These are phyloP conservation scores for Agriopis leucophaearia DNA, from an alignment of 2,888 invertebrate genomes.

Conservation along the genomic window DNA sequence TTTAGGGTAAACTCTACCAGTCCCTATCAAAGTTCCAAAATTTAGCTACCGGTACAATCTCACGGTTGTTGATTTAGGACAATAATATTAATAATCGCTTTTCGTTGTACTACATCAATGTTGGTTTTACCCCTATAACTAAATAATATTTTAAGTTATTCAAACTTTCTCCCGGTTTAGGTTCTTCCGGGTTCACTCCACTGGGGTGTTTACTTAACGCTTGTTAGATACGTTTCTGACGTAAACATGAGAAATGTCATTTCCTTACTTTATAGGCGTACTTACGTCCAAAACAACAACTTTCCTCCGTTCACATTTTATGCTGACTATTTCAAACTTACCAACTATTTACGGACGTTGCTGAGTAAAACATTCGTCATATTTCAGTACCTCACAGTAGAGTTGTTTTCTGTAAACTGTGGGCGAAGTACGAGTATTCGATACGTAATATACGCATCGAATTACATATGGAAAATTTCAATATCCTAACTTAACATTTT, in stretches of 20 bases:
- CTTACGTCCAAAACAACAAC: slow-evolving; percentile 1
- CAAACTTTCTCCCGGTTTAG: slow-evolving; percentile 15
- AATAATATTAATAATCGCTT: slow-evolving; percentile 28
- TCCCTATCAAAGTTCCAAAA: not conserved
- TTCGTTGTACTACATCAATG: not conserved
- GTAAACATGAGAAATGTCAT: slow-evolving; percentile 22
- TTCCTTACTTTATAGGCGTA: slow-evolving; percentile 9
- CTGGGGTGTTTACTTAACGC: slow-evolving; percentile 16
- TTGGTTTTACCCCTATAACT: slow-evolving; percentile 24
- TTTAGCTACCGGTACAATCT: not conserved
- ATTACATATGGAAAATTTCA: too few relatives aligned
- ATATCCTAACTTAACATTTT: too few relatives aligned
- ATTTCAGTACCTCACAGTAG: not conserved
- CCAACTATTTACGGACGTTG: not conserved
- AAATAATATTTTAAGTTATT: slow-evolving; percentile 18
- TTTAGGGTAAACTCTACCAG: not conserved
- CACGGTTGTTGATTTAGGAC: slow-evolving; percentile 29
- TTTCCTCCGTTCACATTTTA: not conserved
- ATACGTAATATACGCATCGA: too few relatives aligned
- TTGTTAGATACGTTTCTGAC: slow-evolving; percentile 11
- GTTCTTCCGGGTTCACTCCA: slow-evolving; percentile 5
- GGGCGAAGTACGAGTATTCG: too few relatives aligned
- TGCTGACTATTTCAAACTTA: slow-evolving; percentile 5
- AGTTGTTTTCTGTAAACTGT: slow-evolving; percentile 6
- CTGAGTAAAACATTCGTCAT: not conserved